Percentiles rank a stretch among this genome's conserved stretches.
These are phyloP conservation scores for Trigoniulus corallinus DNA, from an alignment of 1,140 invertebrate species.

Conservation along the genomic window DNA sequence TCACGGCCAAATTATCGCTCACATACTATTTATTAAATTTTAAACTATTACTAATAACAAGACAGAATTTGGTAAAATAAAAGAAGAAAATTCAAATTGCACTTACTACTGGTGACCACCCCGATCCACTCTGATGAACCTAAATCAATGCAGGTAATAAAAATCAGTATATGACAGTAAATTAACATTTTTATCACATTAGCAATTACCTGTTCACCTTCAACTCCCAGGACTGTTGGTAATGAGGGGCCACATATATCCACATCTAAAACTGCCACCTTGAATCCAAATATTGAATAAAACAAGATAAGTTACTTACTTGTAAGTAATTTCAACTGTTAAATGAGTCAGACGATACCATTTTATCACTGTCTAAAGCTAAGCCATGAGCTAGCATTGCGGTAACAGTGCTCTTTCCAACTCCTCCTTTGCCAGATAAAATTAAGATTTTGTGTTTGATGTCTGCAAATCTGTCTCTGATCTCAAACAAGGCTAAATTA, in stretches of 20 bases:
- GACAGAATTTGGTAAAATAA: neutral
- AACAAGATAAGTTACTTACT: too few species aligned
- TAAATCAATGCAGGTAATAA: constrained; percentile 23
- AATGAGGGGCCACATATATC: constrained; percentile 80
- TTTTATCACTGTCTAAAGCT: constrained; percentile 32
- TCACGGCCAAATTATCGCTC: constrained; percentile 70
- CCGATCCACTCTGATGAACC: constrained; percentile 87
- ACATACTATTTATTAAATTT: constrained; percentile 39
- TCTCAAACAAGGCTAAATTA: constrained; percentile 44
- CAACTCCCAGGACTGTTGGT: constrained; percentile 37
- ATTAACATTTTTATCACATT: neutral
- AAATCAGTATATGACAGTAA: neutral
- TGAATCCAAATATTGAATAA: constrained; percentile 16
- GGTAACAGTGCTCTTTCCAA: constrained; percentile 91
- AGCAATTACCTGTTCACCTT: constrained; percentile 32
- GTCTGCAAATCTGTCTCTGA: constrained; percentile 50
- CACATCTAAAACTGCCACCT: constrained; percentile 75
- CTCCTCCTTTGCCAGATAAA: constrained; percentile 92
- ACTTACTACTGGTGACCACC: constrained; percentile 88
- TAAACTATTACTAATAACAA: constrained; percentile 4
- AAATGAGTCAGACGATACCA: neutral
- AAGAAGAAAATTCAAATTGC: constrained; percentile 5
- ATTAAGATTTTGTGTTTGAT: constrained; percentile 82
- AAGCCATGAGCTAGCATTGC: constrained; percentile 65
- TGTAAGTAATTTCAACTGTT: constrained; percentile 1